Evolutionary conservation across 1,140 invertebrate genomes (phyloP).

Genomic region (Anastrepha ludens): DNA sequence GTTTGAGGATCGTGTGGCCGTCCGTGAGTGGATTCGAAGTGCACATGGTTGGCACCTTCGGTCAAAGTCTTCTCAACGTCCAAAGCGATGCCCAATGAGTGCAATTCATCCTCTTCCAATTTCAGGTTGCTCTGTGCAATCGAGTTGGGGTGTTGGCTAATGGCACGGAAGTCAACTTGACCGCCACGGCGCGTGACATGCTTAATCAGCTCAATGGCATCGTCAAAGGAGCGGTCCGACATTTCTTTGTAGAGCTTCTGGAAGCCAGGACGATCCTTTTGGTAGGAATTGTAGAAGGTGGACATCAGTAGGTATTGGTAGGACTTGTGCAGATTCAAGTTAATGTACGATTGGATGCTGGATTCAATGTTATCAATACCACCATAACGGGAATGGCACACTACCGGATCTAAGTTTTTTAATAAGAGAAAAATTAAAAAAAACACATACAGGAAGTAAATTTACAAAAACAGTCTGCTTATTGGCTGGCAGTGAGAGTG

Average conservation of each 20-base stretch:
- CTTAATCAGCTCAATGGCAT: slow-evolving; percentile 84
- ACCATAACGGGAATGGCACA: slow-evolving; percentile 83
- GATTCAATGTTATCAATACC: slow-evolving; percentile 77
- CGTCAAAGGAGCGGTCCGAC: slow-evolving; percentile 84
- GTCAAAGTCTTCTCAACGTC: slow-evolving; percentile 85
- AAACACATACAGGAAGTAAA: not conserved
- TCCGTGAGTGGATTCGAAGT: slow-evolving; percentile 74
- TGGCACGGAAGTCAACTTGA: slow-evolving; percentile 63
- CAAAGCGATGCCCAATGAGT: slow-evolving; percentile 83
- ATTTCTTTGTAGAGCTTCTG: slow-evolving; percentile 83
- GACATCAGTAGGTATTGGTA: slow-evolving; percentile 85
- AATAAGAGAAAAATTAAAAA: not conserved
- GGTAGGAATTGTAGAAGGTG: slow-evolving; percentile 85
- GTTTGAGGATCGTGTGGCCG: slow-evolving; percentile 81
- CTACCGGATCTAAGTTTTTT: slow-evolving; percentile 57
- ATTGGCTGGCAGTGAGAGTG: too few species aligned
- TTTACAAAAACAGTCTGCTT: not conserved
- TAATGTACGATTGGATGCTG: slow-evolving; percentile 77
- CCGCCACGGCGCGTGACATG: slow-evolving; percentile 84
- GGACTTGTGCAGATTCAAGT: slow-evolving; percentile 80
- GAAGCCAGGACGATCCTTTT: slow-evolving; percentile 85
- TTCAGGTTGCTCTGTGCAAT: slow-evolving; percentile 20
- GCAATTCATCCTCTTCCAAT: slow-evolving; percentile 78
- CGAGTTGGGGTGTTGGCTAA: slow-evolving; percentile 53
- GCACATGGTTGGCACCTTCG: slow-evolving; percentile 80